A percentile compares a stretch with the other conserved stretches of the same genome.
Conservation (phyloP, 2,888 invertebrate genomes). For the Halocaridina rubra region DNA sequence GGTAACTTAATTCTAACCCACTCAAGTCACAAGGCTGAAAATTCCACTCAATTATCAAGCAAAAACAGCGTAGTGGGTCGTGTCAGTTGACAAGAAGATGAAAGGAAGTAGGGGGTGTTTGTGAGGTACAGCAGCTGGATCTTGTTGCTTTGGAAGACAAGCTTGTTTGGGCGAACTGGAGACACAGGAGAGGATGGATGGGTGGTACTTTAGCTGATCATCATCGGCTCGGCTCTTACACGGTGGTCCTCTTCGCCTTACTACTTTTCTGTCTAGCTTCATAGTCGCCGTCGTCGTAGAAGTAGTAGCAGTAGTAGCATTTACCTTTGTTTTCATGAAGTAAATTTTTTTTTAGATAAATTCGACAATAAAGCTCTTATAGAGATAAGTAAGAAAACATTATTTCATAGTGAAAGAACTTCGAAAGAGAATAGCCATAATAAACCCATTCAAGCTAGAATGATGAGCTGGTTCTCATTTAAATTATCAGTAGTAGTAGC, state of each 20-base stretch:
- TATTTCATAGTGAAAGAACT: too few species aligned
- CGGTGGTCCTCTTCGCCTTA: background rate
- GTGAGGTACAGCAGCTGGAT: conserved; percentile 42
- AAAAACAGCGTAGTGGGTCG: background rate
- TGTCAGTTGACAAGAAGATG: too few species aligned
- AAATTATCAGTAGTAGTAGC: too few species aligned
- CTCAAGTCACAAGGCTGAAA: background rate
- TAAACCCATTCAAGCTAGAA: too few species aligned
- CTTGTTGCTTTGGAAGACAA: conserved; percentile 9
- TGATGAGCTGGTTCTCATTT: too few species aligned
- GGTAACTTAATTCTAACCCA: conserved; percentile 38
- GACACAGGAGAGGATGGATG: background rate
- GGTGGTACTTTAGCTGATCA: background rate
- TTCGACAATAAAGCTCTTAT: too few species aligned
- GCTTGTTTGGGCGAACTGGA: background rate
- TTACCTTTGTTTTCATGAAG: too few species aligned
- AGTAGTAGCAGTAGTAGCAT: too few species aligned
- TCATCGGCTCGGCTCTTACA: background rate
- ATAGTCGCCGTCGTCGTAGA: too few species aligned
- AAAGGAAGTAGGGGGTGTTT: background rate
- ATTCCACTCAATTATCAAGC: background rate
- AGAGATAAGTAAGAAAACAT: too few species aligned
- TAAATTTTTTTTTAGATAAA: too few species aligned
- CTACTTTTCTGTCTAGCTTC: conserved; percentile 3
- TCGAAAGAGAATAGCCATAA: too few species aligned